Conservation (phyloP, 2,888 invertebrate genomes). For the Anagyrus pseudococci region DNA sequence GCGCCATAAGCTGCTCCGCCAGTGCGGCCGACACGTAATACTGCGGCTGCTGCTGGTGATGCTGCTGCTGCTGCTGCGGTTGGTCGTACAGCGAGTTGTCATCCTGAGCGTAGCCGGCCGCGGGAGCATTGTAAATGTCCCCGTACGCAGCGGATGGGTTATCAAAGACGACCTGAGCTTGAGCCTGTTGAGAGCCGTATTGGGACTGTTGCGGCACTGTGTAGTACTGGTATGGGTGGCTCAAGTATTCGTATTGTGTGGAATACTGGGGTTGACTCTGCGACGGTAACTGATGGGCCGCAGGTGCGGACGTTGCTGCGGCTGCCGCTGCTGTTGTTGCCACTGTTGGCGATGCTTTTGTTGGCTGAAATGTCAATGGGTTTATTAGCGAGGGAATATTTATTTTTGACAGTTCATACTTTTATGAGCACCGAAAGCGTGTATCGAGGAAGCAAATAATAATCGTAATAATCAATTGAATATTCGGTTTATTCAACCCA, state of each 20-base stretch:
- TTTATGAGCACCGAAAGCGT: too few relatives aligned
- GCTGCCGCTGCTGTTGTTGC: slow-evolving; percentile 40
- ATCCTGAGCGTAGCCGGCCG: slow-evolving; percentile 48
- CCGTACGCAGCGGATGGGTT: slow-evolving; percentile 46
- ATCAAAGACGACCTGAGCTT: slow-evolving; percentile 40
- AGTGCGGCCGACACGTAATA: slow-evolving; percentile 43
- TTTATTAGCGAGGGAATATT: too few relatives aligned
- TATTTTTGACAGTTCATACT: too few relatives aligned
- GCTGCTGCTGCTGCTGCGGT: slow-evolving; percentile 41
- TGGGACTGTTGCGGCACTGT: too few relatives aligned
- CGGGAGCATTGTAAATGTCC: slow-evolving; percentile 43
- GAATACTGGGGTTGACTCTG: too few relatives aligned
- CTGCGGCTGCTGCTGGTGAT: slow-evolving; percentile 39
- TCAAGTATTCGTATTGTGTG: too few relatives aligned
- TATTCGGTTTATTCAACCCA: too few relatives aligned
- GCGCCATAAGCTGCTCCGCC: slow-evolving; percentile 46
- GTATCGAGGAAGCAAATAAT: too few relatives aligned
- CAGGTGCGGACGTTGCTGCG: slow-evolving; percentile 51
- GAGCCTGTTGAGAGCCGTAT: slow-evolving; percentile 9
- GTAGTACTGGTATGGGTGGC: slow-evolving; percentile 44
- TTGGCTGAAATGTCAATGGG: too few relatives aligned
- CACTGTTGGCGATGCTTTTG: slow-evolving; percentile 38
- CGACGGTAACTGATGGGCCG: slow-evolving; percentile 38
- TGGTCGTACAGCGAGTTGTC: slow-evolving; percentile 46
- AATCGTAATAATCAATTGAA: too few relatives aligned